Conservation (phyloP, 2,113 vertebrate species). For the Ploceus nigricollis region DNA sequence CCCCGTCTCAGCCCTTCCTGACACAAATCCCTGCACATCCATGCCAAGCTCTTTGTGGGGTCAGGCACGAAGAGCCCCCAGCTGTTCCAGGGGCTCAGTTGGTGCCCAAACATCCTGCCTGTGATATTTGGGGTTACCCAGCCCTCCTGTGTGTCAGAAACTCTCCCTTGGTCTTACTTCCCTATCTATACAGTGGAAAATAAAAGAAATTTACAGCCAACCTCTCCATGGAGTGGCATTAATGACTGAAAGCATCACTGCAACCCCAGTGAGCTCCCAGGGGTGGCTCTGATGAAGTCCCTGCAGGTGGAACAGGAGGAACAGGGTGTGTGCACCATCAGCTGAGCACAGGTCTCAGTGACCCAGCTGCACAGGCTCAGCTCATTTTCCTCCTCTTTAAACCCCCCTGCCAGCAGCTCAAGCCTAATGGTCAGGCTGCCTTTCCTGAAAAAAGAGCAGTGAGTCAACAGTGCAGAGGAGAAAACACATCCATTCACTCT, state of each 20-base stretch:
- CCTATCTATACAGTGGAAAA: neutral
- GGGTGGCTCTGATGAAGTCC: neutral
- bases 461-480: neutral
- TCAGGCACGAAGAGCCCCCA: accelerated
- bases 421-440: neutral
- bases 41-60: neutral
- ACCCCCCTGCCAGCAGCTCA: neutral
- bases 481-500: neutral
- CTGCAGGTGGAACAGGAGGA: neutral
- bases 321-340: neutral
- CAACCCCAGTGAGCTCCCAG: neutral
- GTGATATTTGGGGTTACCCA: neutral
- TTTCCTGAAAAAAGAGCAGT: neutral
- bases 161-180: neutral
- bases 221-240: neutral
- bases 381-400: neutral
- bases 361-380: neutral
- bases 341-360: neutral
- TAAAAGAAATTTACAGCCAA: accelerated
- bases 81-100: neutral
- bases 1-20: neutral
- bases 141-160: neutral
- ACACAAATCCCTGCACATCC: neutral
- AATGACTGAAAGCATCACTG: neutral
- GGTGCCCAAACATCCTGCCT: neutral